Evolutionary conservation across 1,140 invertebrate genomes (phyloP), one percentile per base, ranked within the genome.

Genomic region (Mesaphorura yosii): DNA sequence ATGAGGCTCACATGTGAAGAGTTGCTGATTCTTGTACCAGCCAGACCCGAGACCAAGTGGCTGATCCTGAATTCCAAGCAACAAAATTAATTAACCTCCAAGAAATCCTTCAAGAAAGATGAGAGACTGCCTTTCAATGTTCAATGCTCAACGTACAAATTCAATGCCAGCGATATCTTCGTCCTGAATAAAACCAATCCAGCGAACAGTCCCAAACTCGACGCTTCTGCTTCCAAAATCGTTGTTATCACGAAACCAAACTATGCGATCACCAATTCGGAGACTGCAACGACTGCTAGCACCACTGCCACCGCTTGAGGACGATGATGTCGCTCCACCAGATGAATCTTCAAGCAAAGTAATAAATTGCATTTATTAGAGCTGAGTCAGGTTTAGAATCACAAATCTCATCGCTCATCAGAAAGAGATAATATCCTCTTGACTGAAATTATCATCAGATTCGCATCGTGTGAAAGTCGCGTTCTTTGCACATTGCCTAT

Each of bases 1-100:
- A 51, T 73, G 70, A 19, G 70, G 68, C 60, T 70, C 68, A 19
- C 76, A 72, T 28, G 65, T 66, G 64, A 79, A 79, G 39, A 79
- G 61, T 54, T 72, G 65, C 28, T 76, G 72, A 40, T 51, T 48
- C n/a, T 50, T 45, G 25, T 59, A 59, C 54, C 70, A 68, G n/a
- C 61, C 61, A 34, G 59, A 60, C 27, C 59, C 60, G 14, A 55
- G 45, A 34, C 64, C 65, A 22, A 67, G 59, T 3, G 53, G 42
- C 34, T 60, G 64, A 45, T 68, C 67, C 66, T 67, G 22, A 25
- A 17, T 7, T 29, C n/a, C 10, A 50, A 40, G 28, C 31, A 39
- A 50, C n/a, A 50, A 39, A 39, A 22, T 38, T 10, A 46, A 25
- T 46, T 46, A 25, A 25, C 15, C 19, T 27, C 44, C 15, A 6